phyloP scores from a whole-genome alignment of 2,888 invertebrate genomes.

The Thymelicus lineola region DNA sequence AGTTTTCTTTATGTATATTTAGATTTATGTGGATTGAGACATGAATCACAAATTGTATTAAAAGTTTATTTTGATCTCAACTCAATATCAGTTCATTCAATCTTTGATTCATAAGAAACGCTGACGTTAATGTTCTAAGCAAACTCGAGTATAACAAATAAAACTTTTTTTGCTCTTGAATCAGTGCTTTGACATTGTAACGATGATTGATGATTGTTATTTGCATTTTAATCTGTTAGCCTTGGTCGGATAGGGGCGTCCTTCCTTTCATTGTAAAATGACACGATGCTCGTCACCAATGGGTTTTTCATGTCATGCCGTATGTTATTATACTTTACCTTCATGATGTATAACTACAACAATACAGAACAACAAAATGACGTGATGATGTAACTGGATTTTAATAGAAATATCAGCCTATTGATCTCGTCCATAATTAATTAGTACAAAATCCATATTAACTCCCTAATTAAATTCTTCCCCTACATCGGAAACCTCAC shows the following conservation, averaged over 20 bases:
- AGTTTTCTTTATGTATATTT: no score
- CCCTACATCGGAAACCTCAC: background rate
- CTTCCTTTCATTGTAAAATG: slow-evolving; percentile 14
- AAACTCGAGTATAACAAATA: slow-evolving; percentile 41
- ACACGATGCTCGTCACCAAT: background rate
- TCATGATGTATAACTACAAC: no score
- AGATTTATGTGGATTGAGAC: background rate
- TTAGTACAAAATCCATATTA: background rate
- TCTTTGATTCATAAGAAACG: slow-evolving; percentile 26
- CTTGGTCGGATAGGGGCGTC: slow-evolving; percentile 42
- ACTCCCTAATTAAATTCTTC: slow-evolving; percentile 4
- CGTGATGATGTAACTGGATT: no score
- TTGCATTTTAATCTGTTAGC: slow-evolving; percentile 61
- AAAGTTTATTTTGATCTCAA: slow-evolving; percentile 10
- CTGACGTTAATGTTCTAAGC: slow-evolving; percentile 13
- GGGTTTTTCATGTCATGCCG: slow-evolving; percentile 7
- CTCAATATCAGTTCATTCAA: slow-evolving; percentile 15
- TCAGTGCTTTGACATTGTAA: slow-evolving; percentile 56
- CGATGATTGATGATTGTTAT: slow-evolving; percentile 61
- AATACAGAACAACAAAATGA: no score
- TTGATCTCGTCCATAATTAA: no score
- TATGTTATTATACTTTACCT: no score
- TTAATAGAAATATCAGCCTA: no score
- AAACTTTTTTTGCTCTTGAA: slow-evolving; percentile 47
- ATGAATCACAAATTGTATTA: slow-evolving; percentile 23